A percentile compares a stretch with the other conserved stretches of the same genome.
phyloP scores from a whole-genome alignment of 2,888 invertebrate genomes.

The Aricia artaxerxes region DNA sequence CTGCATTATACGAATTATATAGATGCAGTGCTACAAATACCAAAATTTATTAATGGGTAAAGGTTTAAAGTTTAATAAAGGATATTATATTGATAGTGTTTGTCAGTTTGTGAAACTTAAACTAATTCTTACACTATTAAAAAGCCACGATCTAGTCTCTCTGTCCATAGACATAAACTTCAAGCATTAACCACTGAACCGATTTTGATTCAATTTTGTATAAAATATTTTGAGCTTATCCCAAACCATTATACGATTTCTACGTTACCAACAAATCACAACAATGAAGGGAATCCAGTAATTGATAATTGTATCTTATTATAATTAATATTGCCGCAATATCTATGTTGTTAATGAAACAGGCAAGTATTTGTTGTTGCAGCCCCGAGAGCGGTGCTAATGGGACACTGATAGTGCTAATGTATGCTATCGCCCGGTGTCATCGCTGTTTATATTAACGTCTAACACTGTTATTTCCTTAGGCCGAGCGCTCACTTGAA shows the following conservation, averaged over 20 bases:
- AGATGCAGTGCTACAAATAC: too few relatives aligned
- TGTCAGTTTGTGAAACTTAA: too few relatives aligned
- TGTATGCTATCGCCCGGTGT: neutral
- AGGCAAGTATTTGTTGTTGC: neutral
- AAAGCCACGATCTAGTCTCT: neutral
- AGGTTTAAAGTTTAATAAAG: too few relatives aligned
- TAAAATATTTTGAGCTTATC: too few relatives aligned
- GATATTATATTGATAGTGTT: too few relatives aligned
- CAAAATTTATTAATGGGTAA: too few relatives aligned
- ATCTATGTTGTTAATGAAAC: neutral
- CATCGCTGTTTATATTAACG: slow-evolving; percentile 19
- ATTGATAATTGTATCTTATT: neutral
- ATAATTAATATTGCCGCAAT: neutral
- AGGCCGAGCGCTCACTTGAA: neutral
- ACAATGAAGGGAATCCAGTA: neutral
- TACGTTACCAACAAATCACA: neutral
- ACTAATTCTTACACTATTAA: neutral
- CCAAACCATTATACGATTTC: neutral
- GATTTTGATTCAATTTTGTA: too few relatives aligned
- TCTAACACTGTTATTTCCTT: slow-evolving; percentile 5
- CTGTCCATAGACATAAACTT: too few relatives aligned
- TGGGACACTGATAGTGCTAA: slow-evolving; percentile 13
- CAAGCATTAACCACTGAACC: too few relatives aligned
- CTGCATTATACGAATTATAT: too few relatives aligned
- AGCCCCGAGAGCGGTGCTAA: neutral